Percentiles rank a stretch among this genome's conserved stretches.
phyloP scores from a whole-genome alignment of 2,888 invertebrate genomes.

The Macrostomum cliftonense region DNA sequence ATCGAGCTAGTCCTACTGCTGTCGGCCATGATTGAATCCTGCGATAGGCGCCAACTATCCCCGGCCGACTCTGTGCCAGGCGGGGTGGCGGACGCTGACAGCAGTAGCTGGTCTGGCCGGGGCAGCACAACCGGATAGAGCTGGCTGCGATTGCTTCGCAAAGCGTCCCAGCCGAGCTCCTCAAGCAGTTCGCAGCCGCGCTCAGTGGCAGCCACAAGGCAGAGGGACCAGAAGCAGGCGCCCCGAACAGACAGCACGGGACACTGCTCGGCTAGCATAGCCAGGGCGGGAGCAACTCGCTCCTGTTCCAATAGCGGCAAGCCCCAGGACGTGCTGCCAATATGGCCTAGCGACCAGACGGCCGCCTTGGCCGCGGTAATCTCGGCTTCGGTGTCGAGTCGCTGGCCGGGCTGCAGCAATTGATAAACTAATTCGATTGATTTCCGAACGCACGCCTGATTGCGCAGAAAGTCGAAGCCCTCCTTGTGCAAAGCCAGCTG shows the following conservation, averaged over 20 bases:
- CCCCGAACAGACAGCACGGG: conserved; percentile 66
- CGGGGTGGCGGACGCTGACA: too few relatives aligned
- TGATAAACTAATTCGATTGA: conserved; percentile 22
- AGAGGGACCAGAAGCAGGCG: conserved; percentile 17
- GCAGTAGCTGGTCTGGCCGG: too few relatives aligned
- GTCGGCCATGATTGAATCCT: too few relatives aligned
- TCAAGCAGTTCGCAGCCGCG: conserved; percentile 60
- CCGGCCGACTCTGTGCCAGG: too few relatives aligned
- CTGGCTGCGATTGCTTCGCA: conserved; percentile 49
- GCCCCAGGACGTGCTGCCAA: conserved; percentile 56
- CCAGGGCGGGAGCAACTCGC: conserved; percentile 40
- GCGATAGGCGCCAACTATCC: too few relatives aligned
- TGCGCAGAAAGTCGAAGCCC: conserved; percentile 33
- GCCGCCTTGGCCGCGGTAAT: neutral
- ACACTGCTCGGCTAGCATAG: conserved; percentile 57
- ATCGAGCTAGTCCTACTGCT: too few relatives aligned
- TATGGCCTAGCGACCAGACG: conserved; percentile 46
- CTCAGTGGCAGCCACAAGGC: conserved; percentile 61
- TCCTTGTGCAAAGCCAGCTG: conserved; percentile 54
- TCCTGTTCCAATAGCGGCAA: conserved; percentile 51
- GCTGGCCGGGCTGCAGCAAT: neutral
- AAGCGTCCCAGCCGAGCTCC: conserved; percentile 50
- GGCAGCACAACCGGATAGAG: too few relatives aligned
- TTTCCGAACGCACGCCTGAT: conserved; percentile 28
- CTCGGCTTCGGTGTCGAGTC: neutral